Evolutionary conservation across 2,797 vertebrate genomes (phyloP).

Genomic region (Labroides dimidiatus): DNA sequence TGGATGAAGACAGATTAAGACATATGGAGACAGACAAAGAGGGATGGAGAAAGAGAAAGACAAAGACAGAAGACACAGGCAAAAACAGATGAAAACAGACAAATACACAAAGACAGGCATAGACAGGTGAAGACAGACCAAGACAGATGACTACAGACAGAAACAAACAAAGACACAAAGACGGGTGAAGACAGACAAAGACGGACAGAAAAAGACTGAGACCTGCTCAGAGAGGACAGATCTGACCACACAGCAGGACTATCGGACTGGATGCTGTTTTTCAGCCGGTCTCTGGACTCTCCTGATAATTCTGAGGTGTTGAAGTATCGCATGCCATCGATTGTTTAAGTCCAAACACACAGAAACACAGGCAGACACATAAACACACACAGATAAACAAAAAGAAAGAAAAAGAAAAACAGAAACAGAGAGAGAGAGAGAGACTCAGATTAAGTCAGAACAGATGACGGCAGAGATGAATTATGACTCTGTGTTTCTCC

Average conservation of each 20-base stretch:
- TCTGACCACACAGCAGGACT: not conserved
- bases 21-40: too few species aligned
- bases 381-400: too few species aligned
- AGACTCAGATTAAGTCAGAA: slow-evolving; percentile 68
- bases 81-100: too few species aligned
- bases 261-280: not conserved
- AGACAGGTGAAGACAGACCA: not conserved
- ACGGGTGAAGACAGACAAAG: too few species aligned
- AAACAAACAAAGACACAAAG: too few species aligned
- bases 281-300: slow-evolving; percentile 26
- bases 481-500: slow-evolving; percentile 39
- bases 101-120: slow-evolving; percentile 10
- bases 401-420: too few species aligned
- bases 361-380: too few species aligned
- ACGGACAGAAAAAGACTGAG: too few species aligned
- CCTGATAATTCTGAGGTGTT: slow-evolving; percentile 27
- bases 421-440: slow-evolving; percentile 3
- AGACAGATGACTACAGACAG: too few species aligned
- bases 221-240: slow-evolving; percentile 5
- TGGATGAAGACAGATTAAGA: too few species aligned
- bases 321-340: slow-evolving; percentile 17
- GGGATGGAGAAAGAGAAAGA: too few species aligned
- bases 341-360: slow-evolving; percentile 26
- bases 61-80: too few species aligned
- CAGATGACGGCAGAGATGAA: slow-evolving; percentile 63